A percentile compares a stretch with the other conserved stretches of the same genome.
These are phyloP conservation scores for Muntiacus muntjak DNA, from an alignment of 2,113 vertebrate genomes.

Conservation along the genomic window DNA sequence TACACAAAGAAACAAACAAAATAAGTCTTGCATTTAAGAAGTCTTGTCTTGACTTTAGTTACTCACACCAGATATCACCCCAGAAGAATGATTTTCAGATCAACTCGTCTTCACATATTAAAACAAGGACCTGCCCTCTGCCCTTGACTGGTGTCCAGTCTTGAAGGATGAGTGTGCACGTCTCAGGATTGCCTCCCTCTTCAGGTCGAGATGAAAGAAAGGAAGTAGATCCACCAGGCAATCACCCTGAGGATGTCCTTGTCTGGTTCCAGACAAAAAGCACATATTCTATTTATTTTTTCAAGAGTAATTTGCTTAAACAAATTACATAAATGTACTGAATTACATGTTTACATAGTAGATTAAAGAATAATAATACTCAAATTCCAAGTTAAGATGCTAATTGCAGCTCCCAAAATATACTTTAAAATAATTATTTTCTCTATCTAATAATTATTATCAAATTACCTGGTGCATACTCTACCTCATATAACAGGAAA, in stretches of 20 bases:
- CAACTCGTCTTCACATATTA: background rate
- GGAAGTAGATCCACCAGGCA: background rate
- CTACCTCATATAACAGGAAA: conserved; percentile 23
- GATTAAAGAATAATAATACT: conserved; percentile 72
- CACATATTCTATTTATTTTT: conserved; percentile 65
- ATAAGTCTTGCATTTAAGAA: background rate
- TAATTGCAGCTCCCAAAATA: conserved; percentile 69
- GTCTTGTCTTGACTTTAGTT: background rate
- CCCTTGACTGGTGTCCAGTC: background rate
- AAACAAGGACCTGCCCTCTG: background rate
- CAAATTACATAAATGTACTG: conserved; percentile 68
- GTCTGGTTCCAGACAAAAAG: conserved; percentile 73
- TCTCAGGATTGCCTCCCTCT: background rate
- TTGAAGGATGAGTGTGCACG: background rate
- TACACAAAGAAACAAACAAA: background rate
- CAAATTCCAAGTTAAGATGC: conserved; percentile 64
- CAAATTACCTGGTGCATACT: conserved; percentile 46
- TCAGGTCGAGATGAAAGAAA: conserved; percentile 36
- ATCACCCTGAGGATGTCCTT: conserved; percentile 54
- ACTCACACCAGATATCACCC: background rate
- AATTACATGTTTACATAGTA: conserved; percentile 72
- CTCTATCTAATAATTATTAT: conserved; percentile 68
- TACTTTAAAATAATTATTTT: conserved; percentile 67
- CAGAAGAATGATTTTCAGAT: background rate
- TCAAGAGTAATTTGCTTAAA: conserved; percentile 74